A percentile compares a stretch with the other conserved stretches of the same genome.
Evolutionary conservation across 2,113 vertebrate species (phyloP).

Genomic region (Cynoglossus semilaevis): DNA sequence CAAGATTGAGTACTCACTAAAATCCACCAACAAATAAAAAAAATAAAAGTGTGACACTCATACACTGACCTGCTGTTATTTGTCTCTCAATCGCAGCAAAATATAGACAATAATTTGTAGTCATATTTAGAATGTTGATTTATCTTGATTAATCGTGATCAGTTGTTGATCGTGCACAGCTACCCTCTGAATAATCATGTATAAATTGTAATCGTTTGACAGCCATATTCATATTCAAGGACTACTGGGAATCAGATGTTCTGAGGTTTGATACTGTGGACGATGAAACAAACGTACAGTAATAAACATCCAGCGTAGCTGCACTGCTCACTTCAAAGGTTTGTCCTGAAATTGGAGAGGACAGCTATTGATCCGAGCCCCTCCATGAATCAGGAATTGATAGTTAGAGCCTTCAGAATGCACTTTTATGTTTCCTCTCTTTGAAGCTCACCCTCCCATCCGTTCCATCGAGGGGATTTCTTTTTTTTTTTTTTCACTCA

Average conservation of each 20-base stretch:
- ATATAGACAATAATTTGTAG: too few relatives aligned
- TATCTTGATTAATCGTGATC: too few relatives aligned
- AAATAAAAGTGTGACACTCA: too few relatives aligned
- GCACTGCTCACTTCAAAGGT: constrained; percentile 65
- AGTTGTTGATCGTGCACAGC: too few relatives aligned
- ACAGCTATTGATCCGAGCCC: constrained; percentile 69
- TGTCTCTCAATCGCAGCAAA: too few relatives aligned
- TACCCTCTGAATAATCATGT: too few relatives aligned
- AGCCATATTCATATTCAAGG: not conserved
- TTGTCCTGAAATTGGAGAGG: constrained; percentile 64
- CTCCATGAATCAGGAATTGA: constrained; percentile 70
- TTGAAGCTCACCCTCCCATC: constrained; percentile 54
- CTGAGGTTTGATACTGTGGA: constrained; percentile 42
- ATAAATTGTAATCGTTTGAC: too few relatives aligned
- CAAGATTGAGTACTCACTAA: too few relatives aligned
- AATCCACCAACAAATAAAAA: too few relatives aligned
- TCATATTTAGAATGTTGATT: too few relatives aligned
- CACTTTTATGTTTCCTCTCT: constrained; percentile 71
- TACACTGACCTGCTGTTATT: too few relatives aligned
- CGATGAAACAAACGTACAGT: constrained; percentile 44
- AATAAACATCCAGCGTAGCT: constrained; percentile 34
- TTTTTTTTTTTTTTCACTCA: constrained; percentile 10
- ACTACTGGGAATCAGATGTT: constrained; percentile 35
- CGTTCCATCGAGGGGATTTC: constrained; percentile 43
- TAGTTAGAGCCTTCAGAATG: constrained; percentile 69